phyloP scores from a whole-genome alignment of 2,888 invertebrate genomes.

The Cepaea hortensis region DNA sequence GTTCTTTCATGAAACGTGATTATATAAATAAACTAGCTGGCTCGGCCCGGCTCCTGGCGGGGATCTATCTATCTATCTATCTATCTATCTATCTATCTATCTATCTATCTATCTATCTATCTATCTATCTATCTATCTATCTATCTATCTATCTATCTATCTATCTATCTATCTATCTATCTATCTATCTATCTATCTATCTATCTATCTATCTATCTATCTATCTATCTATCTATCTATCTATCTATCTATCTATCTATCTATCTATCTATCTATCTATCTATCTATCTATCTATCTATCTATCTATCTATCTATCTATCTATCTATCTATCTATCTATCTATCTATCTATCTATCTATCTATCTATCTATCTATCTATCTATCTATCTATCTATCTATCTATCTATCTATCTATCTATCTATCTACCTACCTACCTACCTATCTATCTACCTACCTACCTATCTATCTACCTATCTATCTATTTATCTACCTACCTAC shows the following conservation, averaged over 20 bases:
- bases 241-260: too few species aligned
- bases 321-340: constrained; percentile 19
- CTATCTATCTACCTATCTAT: too few species aligned
- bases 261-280: too few species aligned
- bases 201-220: neutral
- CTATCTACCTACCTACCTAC: too few species aligned
- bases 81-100: too few species aligned
- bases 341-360: neutral
- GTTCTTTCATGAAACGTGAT: too few species aligned
- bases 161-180: constrained; percentile 9
- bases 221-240: neutral
- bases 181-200: constrained; percentile 15
- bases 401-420: constrained; percentile 24
- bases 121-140: neutral
- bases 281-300: constrained; percentile 21
- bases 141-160: too few species aligned
- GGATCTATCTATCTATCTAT: neutral
- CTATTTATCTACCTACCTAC: too few species aligned
- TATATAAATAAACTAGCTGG: too few species aligned
- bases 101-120: too few species aligned
- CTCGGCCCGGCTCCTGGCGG: neutral
- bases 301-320: constrained; percentile 19
- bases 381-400: constrained; percentile 13
- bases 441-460: too few species aligned
- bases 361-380: constrained; percentile 19